A percentile compares a stretch with the other conserved stretches of the same genome.
phyloP scores from a whole-genome alignment of 2,888 invertebrate genomes.

The Ornithoptera priamus region DNA sequence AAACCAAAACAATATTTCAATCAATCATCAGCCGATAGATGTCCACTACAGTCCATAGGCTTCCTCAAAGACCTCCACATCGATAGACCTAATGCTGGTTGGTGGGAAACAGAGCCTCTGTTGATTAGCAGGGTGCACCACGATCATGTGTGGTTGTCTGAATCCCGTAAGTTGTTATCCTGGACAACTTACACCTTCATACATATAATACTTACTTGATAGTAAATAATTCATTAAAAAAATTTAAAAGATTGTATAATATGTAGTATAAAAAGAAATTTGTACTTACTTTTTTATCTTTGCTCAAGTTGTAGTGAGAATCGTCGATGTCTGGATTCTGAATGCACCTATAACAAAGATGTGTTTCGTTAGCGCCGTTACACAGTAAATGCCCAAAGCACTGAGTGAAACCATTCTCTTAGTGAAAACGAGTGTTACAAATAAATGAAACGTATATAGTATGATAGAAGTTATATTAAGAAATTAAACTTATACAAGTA shows the following conservation, averaged over 20 bases:
- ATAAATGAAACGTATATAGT: background rate
- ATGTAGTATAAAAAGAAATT: background rate
- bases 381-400: constrained; percentile 14
- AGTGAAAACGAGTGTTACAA: background rate
- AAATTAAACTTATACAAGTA: background rate
- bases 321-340: background rate
- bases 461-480: background rate
- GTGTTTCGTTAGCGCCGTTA: constrained; percentile 5
- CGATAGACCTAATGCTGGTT: too few relatives aligned
- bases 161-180: too few relatives aligned
- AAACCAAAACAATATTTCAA: too few relatives aligned
- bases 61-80: too few relatives aligned
- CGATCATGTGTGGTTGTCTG: too few relatives aligned
- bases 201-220: too few relatives aligned
- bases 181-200: too few relatives aligned
- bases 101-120: too few relatives aligned
- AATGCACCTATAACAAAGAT: constrained; percentile 21
- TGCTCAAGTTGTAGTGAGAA: background rate
- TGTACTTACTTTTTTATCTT: constrained; percentile 6
- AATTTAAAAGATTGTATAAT: background rate
- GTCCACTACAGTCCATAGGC: too few relatives aligned
- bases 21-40: too few relatives aligned
- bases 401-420: background rate
- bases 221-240: background rate
- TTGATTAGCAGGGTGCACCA: too few relatives aligned